Evolutionary conservation across 1,140 invertebrate species (phyloP).

Genomic region (Trialeurodes vaporariorum): DNA sequence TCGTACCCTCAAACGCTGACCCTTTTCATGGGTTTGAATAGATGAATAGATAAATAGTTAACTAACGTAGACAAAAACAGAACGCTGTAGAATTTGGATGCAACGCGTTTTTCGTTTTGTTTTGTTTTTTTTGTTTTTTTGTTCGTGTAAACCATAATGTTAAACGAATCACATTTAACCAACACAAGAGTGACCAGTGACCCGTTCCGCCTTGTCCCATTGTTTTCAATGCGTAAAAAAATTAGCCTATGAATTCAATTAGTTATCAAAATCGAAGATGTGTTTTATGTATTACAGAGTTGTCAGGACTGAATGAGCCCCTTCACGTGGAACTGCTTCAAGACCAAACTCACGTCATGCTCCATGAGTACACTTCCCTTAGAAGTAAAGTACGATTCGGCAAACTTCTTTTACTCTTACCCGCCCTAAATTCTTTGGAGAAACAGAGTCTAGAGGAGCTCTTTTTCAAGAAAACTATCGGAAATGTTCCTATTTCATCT

Average conservation of each 20-base stretch:
- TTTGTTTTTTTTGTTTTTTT: no score
- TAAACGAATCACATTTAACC: background rate
- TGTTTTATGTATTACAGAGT: constrained; percentile 40
- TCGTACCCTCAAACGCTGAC: no score
- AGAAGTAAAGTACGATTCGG: constrained; percentile 51
- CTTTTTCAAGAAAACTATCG: constrained; percentile 46
- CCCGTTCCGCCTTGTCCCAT: background rate
- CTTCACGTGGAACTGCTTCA: constrained; percentile 54
- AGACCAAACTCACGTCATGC: constrained; percentile 62
- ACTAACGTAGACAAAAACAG: no score
- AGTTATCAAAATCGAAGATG: background rate
- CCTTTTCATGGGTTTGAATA: no score
- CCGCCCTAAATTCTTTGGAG: constrained; percentile 43
- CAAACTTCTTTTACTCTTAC: constrained; percentile 53
- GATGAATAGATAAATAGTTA: no score
- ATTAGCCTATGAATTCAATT: background rate
- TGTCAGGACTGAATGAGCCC: constrained; percentile 45
- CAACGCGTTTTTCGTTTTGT: no score
- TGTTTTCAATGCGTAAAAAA: no score
- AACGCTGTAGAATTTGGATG: no score
- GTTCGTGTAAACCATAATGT: no score
- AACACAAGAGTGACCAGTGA: background rate
- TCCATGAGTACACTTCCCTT: constrained; percentile 48
- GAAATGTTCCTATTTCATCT: background rate
- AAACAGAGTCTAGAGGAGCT: constrained; percentile 47